phyloP scores from a whole-genome alignment of 2,888 invertebrate genomes.

The Apoderus coryli region DNA sequence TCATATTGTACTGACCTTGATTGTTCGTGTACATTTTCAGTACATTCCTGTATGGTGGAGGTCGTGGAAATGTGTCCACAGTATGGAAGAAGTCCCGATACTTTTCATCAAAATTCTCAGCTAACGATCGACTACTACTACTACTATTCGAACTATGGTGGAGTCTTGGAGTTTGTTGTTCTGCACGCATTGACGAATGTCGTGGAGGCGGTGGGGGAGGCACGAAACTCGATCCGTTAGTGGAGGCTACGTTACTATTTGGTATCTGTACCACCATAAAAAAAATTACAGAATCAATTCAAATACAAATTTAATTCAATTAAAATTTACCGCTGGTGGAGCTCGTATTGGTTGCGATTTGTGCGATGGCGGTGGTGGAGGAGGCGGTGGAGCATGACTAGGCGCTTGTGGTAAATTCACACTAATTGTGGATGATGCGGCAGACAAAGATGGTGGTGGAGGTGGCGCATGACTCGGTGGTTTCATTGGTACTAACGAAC shows the following conservation, averaged over 20 bases:
- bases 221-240: too few relatives aligned
- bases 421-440: too few relatives aligned
- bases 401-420: too few relatives aligned
- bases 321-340: constrained; percentile 26
- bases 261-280: constrained; percentile 18
- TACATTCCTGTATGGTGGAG: constrained; percentile 51
- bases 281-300: too few relatives aligned
- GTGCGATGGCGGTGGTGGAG: constrained; percentile 25
- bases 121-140: too few relatives aligned
- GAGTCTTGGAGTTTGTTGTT: too few relatives aligned
- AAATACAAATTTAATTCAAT: too few relatives aligned
- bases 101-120: too few relatives aligned
- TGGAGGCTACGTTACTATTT: constrained; percentile 12
- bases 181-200: constrained; percentile 45
- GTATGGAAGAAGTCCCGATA: constrained; percentile 48
- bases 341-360: constrained; percentile 20
- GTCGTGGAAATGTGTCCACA: constrained; percentile 47
- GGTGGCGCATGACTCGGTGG: constrained; percentile 31
- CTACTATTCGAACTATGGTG: too few relatives aligned
- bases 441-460: constrained; percentile 29
- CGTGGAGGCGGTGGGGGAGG: constrained; percentile 44
- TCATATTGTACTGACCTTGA: constrained; percentile 38
- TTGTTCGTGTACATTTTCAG: constrained; percentile 55
- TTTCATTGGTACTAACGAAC: constrained; percentile 20
- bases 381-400: constrained; percentile 23